Evolutionary conservation across 2,797 vertebrate genomes (phyloP).

Genomic region (Discoglossus pictus): DNA sequence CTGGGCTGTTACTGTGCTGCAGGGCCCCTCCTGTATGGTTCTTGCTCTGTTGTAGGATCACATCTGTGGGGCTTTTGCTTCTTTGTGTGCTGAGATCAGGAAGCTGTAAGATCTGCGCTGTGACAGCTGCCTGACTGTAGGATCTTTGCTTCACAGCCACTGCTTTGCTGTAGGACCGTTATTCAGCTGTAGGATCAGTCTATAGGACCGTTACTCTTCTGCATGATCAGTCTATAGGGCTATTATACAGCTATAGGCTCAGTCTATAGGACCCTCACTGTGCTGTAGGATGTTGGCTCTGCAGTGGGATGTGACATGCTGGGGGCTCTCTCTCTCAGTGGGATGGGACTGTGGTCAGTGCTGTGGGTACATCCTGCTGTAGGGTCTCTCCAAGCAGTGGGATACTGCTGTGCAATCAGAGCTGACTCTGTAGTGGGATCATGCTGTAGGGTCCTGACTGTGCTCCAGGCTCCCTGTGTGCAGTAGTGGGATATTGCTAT

Average conservation of each 20-base stretch:
- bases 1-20: not conserved
- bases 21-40: not conserved
- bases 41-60: not conserved
- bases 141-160: not conserved
- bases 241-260: not conserved
- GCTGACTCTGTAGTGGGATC: not conserved
- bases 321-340: not conserved
- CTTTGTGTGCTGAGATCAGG: not conserved
- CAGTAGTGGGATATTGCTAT: not conserved
- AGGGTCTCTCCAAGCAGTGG: not conserved
- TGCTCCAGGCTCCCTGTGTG: too few relatives aligned
- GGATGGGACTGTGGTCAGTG: too few relatives aligned
- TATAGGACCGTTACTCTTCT: not conserved
- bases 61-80: not conserved
- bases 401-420: not conserved
- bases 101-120: too few relatives aligned
- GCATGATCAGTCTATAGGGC: not conserved
- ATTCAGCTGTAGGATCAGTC: not conserved
- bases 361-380: not conserved
- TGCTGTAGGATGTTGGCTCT: not conserved
- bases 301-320: not conserved
- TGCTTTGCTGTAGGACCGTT: not conserved
- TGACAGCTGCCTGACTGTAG: too few relatives aligned
- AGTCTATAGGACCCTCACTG: not conserved
- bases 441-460: too few relatives aligned